Evolutionary conservation across 2,797 vertebrate species (phyloP), one percentile per base, ranked within the genome.

Genomic region (Neosalanx taihuensis): DNA sequence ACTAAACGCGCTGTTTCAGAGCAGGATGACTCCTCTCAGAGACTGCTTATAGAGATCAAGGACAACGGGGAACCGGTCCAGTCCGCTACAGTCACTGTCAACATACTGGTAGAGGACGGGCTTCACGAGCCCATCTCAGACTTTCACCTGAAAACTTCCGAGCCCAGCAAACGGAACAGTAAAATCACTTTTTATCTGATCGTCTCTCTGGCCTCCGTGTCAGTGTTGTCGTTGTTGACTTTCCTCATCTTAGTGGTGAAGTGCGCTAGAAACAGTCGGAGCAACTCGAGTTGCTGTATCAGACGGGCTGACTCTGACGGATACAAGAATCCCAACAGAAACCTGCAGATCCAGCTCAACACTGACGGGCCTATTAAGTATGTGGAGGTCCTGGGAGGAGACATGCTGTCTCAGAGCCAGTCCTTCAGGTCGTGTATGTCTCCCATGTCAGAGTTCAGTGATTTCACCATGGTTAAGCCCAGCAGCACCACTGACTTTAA

Each of bases 331-430:
- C 69, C 76, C n/a, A 73, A 79, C 67, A 73, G 78, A 74, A 84
- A 84, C 46, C 86, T 91, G 59, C 79, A 37, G 2, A 84, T 86
- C 75, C 90, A 89, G 74, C 86, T 87, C 77, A 90, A 89, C 81
- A 82, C 89, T 61, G 90, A 91, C 72, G 87, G 91, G 67, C 90
- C 91, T 76, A 89, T 92, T 82, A 90, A 91, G 81, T 92, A 92
- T 81, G 84, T 92, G 85, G 91, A 92, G 0, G 89, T 91, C 70
- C 88, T 89, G 71, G 88, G 86, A 80, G 86, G 74, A 0, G 89
- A 90, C 72, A 75, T 89, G 81, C 77, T 87, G 71, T 86, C 89
- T 62, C 87, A 88, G 78, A 79, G 83, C 60, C 89, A 87, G 73
- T 89, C 86, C 87, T 88, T 80, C 81, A 85, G 75, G 23, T 77